Percentiles rank a stretch among this genome's conserved stretches.
Conservation (phyloP, 2,888 invertebrate genomes). For the Pachymerium ferrugineum region DNA sequence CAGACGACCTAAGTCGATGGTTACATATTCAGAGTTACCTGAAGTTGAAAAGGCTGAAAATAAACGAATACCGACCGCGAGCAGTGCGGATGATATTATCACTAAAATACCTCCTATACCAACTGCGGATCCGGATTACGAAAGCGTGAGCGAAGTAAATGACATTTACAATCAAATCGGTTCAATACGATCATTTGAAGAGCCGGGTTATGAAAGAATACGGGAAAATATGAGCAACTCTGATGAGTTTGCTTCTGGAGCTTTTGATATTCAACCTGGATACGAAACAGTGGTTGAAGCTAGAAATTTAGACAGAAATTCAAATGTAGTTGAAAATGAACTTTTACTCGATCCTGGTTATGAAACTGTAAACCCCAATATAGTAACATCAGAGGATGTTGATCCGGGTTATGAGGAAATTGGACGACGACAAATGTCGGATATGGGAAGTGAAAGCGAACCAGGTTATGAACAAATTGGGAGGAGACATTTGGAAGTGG, state of each 20-base stretch:
- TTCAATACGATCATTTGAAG: not conserved
- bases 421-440: not conserved
- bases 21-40: not conserved
- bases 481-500: not conserved
- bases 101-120: too few relatives aligned
- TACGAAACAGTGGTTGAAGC: conserved; percentile 28
- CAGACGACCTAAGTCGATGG: not conserved
- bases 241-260: not conserved
- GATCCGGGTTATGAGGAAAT: conserved; percentile 27
- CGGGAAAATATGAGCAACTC: too few relatives aligned
- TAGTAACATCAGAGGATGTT: not conserved
- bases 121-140: conserved; percentile 28
- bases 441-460: not conserved
- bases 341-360: conserved; percentile 7
- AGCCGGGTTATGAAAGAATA: conserved; percentile 26
- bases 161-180: not conserved
- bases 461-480: conserved; percentile 26
- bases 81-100: not conserved
- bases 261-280: not conserved
- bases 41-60: not conserved
- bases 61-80: too few relatives aligned
- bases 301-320: not conserved
- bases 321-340: not conserved
- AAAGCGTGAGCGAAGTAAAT: not conserved
- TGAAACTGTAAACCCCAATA: conserved; percentile 16